Evolutionary conservation across 2,888 invertebrate genomes (phyloP), one percentile per base, ranked within the genome.

Genomic region (Tachina grossa): DNA sequence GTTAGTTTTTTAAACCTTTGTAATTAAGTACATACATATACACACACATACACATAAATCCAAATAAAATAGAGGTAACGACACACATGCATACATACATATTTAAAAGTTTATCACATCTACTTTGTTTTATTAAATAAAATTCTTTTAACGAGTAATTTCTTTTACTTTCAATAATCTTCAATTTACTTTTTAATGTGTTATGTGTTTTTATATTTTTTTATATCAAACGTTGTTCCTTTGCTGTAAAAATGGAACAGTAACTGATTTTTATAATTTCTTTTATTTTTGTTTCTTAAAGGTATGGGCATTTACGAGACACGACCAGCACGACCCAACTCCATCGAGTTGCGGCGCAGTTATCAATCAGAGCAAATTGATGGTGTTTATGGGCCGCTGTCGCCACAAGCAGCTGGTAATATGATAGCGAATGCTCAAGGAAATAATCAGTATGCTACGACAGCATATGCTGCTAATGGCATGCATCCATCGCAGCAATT

Each of bases 281-380:
- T 22, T 71, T 69, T 84, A 11, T 47, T 43, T 74, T 74, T 0
- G 59, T 45, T 84, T 86, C 83, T 90, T 91, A 88, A 93, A 90
- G 94, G 94, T 78, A 93, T 94, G 92, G 93, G 94, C 77, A 93
- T 94, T 88, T 94, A 94, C 86, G 95, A 95, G 61, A 93, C 95
- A 66, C 93, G 95, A 88, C 97, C 96, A 1, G 95, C 96, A 8
- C 93, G 98, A 88, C 97, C 97, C 9, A 97, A 96, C 93, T 97
- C 97, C 74, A 97, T 98, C 89, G 97, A 98, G 92, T 94, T 98
- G 68, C 88, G 91, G 69, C 90, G 92, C 82, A 92, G 90, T 82
- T 93, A 93, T 87, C 92, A 91, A 55, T 87, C 91, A 31, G 93
- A 93, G 75, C 89, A 91, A 74, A 90, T 92, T 53, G 92, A 92